These are phyloP conservation scores for Daktulosphaira vitifoliae DNA, from an alignment of 1,140 invertebrate genomes.

Conservation along the genomic window DNA sequence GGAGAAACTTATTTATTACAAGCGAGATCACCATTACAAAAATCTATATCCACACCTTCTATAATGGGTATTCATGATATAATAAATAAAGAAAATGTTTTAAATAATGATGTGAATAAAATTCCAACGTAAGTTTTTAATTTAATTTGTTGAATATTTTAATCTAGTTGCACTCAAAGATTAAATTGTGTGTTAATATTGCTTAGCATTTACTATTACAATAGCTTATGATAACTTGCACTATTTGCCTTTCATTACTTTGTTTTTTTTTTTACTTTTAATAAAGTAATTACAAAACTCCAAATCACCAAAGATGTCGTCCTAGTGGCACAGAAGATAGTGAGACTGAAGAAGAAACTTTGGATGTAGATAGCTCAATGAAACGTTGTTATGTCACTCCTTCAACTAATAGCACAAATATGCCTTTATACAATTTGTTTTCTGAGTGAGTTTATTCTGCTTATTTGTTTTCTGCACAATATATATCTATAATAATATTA, in stretches of 20 bases:
- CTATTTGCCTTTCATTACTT: too few relatives aligned
- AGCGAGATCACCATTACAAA: slow-evolving; percentile 70
- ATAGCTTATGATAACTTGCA: too few relatives aligned
- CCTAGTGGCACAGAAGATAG: slow-evolving; percentile 43
- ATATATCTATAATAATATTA: background rate
- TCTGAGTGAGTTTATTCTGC: slow-evolving; percentile 35
- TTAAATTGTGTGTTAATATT: too few relatives aligned
- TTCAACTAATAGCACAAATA: slow-evolving; percentile 34
- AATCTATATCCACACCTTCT: slow-evolving; percentile 82
- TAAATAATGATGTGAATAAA: slow-evolving; percentile 24
- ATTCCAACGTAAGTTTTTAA: slow-evolving; percentile 11
- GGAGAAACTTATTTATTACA: slow-evolving; percentile 55
- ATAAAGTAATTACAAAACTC: slow-evolving; percentile 29
- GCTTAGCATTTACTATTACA: too few relatives aligned
- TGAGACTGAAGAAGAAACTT: slow-evolving; percentile 48
- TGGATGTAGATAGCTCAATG: slow-evolving; percentile 34
- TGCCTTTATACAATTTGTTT: slow-evolving; percentile 34
- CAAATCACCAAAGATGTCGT: slow-evolving; percentile 27
- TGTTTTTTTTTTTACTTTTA: slow-evolving; percentile 21
- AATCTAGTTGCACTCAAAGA: too few relatives aligned
- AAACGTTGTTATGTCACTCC: slow-evolving; percentile 35
- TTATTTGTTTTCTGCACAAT: slow-evolving; percentile 16
- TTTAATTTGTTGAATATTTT: too few relatives aligned
- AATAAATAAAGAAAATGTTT: slow-evolving; percentile 23
- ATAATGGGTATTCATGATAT: slow-evolving; percentile 52